These are phyloP conservation scores for Tinea pellionella DNA, from an alignment of 2,888 invertebrate species.

Conservation along the genomic window DNA sequence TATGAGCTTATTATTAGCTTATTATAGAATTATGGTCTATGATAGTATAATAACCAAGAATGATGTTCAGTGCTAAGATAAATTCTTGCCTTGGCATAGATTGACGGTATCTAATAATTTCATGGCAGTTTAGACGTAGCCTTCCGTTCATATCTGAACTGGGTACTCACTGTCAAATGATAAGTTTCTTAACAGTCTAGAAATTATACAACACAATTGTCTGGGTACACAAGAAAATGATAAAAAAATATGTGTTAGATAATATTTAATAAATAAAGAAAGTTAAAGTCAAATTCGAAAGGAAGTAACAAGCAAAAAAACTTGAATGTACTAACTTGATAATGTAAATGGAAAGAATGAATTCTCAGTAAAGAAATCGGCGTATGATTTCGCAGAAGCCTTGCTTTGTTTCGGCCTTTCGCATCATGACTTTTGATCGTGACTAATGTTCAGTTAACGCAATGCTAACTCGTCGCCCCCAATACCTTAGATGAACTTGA, in stretches of 20 bases:
- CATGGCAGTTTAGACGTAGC: slow-evolving; percentile 2
- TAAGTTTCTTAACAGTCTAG: background rate
- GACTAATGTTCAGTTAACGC: slow-evolving; percentile 13
- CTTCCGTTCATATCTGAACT: slow-evolving; percentile 10
- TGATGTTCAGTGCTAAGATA: background rate
- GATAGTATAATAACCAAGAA: background rate
- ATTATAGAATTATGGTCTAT: background rate
- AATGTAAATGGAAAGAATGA: background rate
- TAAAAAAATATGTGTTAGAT: background rate
- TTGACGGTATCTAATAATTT: slow-evolving; percentile 11
- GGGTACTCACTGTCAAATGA: slow-evolving; percentile 5
- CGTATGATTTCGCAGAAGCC: slow-evolving; percentile 8
- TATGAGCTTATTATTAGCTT: background rate
- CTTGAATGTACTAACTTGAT: background rate
- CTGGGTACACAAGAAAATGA: background rate
- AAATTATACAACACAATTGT: background rate
- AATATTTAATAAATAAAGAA: background rate
- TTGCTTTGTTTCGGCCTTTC: slow-evolving; percentile 8
- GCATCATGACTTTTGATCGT: slow-evolving; percentile 7
- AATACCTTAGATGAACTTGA: slow-evolving; percentile 44
- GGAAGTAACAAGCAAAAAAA: background rate
- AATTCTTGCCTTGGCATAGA: slow-evolving; percentile 12
- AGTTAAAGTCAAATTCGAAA: background rate
- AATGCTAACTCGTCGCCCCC: slow-evolving; percentile 26
- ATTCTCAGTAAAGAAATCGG: slow-evolving; percentile 2